Evolutionary conservation across 2,113 vertebrate genomes (phyloP).

Genomic region (Limanda limanda): DNA sequence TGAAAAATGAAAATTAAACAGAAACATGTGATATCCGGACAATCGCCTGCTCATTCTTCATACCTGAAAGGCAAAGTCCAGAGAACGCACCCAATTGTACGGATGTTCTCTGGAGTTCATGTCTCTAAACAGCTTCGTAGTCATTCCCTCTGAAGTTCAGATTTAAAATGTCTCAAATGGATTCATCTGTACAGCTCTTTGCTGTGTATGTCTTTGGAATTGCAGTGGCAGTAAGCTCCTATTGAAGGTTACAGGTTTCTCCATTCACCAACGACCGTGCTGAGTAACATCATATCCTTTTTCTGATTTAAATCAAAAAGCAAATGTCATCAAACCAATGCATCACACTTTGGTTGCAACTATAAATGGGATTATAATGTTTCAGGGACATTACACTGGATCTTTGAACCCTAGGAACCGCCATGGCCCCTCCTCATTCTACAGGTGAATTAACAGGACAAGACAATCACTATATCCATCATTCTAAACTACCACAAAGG

Average conservation of each 20-base stretch:
- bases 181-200: not conserved
- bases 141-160: not conserved
- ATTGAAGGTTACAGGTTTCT: slow-evolving; percentile 7
- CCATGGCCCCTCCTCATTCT: too few species aligned
- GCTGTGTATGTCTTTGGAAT: not conserved
- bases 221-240: not conserved
- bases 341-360: not conserved
- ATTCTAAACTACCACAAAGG: slow-evolving; percentile 7
- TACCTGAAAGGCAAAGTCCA: too few species aligned
- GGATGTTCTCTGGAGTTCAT: too few species aligned
- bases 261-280: not conserved
- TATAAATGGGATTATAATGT: not conserved
- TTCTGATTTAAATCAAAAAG: slow-evolving; percentile 14
- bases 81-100: too few species aligned
- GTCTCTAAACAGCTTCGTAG: too few species aligned
- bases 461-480: slow-evolving; percentile 25
- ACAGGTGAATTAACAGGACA: not conserved
- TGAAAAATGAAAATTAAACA: too few species aligned
- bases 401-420: not conserved
- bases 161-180: not conserved
- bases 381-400: not conserved
- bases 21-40: too few species aligned
- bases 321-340: not conserved
- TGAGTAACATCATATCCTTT: not conserved
- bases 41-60: too few species aligned